These are phyloP conservation scores for Drosophila leontia DNA, from an alignment of 1,140 invertebrate species.

Conservation along the genomic window DNA sequence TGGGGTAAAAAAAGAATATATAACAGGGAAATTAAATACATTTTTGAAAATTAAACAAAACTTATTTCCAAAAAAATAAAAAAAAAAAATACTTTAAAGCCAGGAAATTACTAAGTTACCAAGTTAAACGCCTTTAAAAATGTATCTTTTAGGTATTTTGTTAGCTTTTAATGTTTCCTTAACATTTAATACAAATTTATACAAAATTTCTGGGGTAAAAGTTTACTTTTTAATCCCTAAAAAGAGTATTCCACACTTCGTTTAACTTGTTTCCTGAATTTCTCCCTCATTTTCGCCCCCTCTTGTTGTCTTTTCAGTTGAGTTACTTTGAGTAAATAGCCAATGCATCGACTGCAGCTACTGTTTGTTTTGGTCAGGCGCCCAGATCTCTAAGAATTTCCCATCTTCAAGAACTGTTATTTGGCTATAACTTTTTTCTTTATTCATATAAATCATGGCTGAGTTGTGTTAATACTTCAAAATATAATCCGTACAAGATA, in stretches of 20 bases:
- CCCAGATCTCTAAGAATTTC: conserved; percentile 6
- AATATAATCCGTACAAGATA: background rate
- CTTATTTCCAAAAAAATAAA: background rate
- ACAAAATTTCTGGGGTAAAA: fast-evolving
- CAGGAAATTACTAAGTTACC: background rate
- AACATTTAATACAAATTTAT: too few relatives aligned
- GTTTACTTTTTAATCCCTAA: too few relatives aligned
- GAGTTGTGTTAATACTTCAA: conserved; percentile 15
- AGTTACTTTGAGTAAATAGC: conserved; percentile 41
- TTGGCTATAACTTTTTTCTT: conserved; percentile 5
- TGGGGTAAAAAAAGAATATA: background rate
- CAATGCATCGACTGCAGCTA: conserved; percentile 22
- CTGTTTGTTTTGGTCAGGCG: conserved; percentile 36
- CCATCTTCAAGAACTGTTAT: background rate
- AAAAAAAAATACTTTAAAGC: background rate
- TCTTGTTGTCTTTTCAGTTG: conserved; percentile 35
- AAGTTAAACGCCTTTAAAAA: too few relatives aligned
- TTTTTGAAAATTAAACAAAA: background rate
- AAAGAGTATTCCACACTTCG: conserved; percentile 3
- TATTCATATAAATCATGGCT: conserved; percentile 18
- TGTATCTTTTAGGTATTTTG: background rate
- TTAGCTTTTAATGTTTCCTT: too few relatives aligned
- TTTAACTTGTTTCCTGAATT: background rate
- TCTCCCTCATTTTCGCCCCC: conserved; percentile 1
- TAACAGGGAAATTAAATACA: background rate